A percentile compares a stretch with the other conserved stretches of the same genome.
These are phyloP conservation scores for Hoplodrina ambigua DNA, from an alignment of 2,888 invertebrate genomes.

Conservation along the genomic window DNA sequence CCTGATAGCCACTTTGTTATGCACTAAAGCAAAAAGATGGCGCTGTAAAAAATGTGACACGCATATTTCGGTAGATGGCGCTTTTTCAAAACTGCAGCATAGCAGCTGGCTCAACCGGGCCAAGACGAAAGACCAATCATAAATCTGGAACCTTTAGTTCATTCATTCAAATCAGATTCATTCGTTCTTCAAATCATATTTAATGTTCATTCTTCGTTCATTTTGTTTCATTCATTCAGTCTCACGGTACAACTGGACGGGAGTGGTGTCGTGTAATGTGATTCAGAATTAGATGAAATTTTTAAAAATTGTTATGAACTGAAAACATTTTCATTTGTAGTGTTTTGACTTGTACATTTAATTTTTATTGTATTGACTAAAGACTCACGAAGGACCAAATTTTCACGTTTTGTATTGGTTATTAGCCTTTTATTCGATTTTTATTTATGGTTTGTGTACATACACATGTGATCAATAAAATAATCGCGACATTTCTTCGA, in stretches of 20 bases:
- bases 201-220: slow-evolving; percentile 25
- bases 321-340: slow-evolving; percentile 56
- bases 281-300: slow-evolving; percentile 59
- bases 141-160: slow-evolving; percentile 44
- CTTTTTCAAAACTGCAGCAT: neutral
- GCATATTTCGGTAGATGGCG: slow-evolving; percentile 42
- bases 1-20: no score
- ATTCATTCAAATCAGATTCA: slow-evolving; percentile 48
- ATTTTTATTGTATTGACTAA: slow-evolving; percentile 27
- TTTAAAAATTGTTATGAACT: slow-evolving; percentile 70
- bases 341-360: slow-evolving; percentile 35
- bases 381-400: slow-evolving; percentile 10
- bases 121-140: slow-evolving; percentile 48
- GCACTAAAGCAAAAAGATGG: neutral
- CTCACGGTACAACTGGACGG: slow-evolving; percentile 66
- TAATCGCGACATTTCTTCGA: slow-evolving; percentile 71
- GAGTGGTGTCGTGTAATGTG: slow-evolving; percentile 67
- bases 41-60: neutral
- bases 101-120: slow-evolving; percentile 3
- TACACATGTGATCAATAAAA: slow-evolving; percentile 87
- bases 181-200: slow-evolving; percentile 38
- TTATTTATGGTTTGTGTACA: slow-evolving; percentile 77
- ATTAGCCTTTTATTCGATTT: slow-evolving; percentile 54
- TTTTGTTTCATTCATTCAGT: slow-evolving; percentile 66
- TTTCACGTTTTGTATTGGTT: slow-evolving; percentile 28